Base-by-base conservation (phyloP, 1,140 invertebrate genomes). In the Melipona quadrifasciata region DNA sequence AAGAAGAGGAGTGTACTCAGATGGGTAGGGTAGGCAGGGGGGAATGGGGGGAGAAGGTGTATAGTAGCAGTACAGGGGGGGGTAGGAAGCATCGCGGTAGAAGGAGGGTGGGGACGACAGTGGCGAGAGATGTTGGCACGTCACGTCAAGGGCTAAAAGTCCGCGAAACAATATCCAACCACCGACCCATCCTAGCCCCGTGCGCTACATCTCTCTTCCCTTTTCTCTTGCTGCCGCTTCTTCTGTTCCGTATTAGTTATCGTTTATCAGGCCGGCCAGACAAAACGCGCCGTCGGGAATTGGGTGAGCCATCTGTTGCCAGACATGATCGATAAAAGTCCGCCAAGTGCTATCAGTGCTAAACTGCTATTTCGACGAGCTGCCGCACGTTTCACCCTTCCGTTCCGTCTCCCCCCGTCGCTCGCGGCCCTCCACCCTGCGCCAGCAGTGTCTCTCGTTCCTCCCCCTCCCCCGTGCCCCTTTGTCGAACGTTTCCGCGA, bases 311-410 rank as follows among this genome's bases (percentile, higher is more conserved):
- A 94, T 94, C 92, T 94, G 93, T 94, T 94, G 93, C 93, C 93
- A 94, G 92, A 93, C 93, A 94, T 93, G 92, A 94, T 94, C 93
- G 93, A 94, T 94, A 94, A 94, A 94, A 94, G 92, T 94, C 91
- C 90, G 89, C 92, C 93, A 92, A 94, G 92, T 94, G 92, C 93
- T 94, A 94, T 94, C 91, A 93, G 91, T 91, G 91, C 91, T 93
- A 93, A 93, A 92, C 92, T 93, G 91, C 91, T 92, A 90, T 92
- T 92, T 92, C 87, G 87, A 90, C 91, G 89, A 88, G 90, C 91
- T 92, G 89, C 86, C 89, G 82, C 88, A 81, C 87, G 82, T 87
- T 89, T 71, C 64, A n/a, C 72, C 76, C 70, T 67, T 21, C 27
- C 75, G 58, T 34, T 84, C 19, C 11, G 21, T 27, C 55, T 80